Base-by-base conservation (phyloP, 2,113 vertebrate species). In the Aptenodytes patagonicus region DNA sequence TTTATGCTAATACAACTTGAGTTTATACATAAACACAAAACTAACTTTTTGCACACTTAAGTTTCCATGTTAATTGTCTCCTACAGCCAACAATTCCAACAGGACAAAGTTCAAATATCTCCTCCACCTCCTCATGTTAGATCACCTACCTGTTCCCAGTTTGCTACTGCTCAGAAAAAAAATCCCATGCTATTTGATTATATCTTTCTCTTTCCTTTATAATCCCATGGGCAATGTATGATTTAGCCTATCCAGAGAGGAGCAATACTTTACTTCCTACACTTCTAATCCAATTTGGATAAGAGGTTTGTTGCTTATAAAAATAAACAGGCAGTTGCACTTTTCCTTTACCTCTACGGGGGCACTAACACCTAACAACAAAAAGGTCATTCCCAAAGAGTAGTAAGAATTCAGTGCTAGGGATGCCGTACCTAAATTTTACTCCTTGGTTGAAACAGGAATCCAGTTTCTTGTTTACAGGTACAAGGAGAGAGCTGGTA, bases 221-320 rank as follows among this genome's bases (percentile, higher is more conserved):
- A 58, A 70, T 84, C 65, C 31, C 55, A 87, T 2, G 3, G 55
- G 69, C 61, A 82, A 55, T 38, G 54, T n/a, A 78, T 65, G 44
- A 62, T 55, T 82, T 87, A 47, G 57, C n/a, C 40, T 34, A 90
- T 52, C 72, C 65, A 77, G 42, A 77, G 12, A 87, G 52, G 20
- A 52, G 76, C 44, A 86, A 75, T 40, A 84, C 42, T 87, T 76
- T 52, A 60, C 71, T 94, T 82, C 80, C 89, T 76, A 89, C 77
- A 81, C 44, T 68, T 84, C 57, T 89, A 95, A 97, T 96, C 83
- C 91, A 71, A 92, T 95, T 95, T 89, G 80, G 36, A 3, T 95
- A 96, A 97, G 89, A 96, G 92, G 83, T 91, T 96, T 97, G 79
- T 34, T 57, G 72, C 88, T 91, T 87, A 72, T 64, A 96, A 96